Evolutionary conservation across 1,140 invertebrate species (phyloP), one percentile per base, ranked within the genome.

Genomic region (Musca domestica): DNA sequence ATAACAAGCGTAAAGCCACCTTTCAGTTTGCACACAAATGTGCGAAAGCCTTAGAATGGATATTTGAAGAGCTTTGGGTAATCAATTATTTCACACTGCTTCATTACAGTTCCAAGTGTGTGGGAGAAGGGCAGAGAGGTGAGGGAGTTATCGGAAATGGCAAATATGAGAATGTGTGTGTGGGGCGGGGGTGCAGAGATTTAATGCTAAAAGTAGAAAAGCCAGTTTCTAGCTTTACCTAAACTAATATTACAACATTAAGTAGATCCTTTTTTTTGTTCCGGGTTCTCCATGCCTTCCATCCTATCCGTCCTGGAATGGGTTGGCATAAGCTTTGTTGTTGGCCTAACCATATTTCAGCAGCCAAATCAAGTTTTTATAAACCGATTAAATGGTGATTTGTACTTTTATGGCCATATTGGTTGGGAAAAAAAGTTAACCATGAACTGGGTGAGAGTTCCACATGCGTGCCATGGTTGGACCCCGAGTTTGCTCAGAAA

Each of bases 371-470:
- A 61, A 34, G 17, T 61, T 61, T 61, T 61, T 25, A 17, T 61
- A 61, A 61, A 61, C 30, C 56, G 56, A 61, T 61, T 61, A 61
- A 61, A 61, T 61, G 56, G 56, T 61, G 56, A 61, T 61, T 61
- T 61, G 56, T 61, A 9, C 56, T 3, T 61, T 61, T 34, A 61
- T 61, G 56, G 27, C 27, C n/a, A 41, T 12, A 41, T 41, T 41
- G 30, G 56, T n/a, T 41, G 12, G 30, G 19, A 34, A 20, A 17
- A 27, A 27, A 61, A 61, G 15, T 61, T 61, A 30, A 58, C 56
- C n/a, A 34, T n/a, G n/a, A n/a, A n/a, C n/a, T n/a, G n/a, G n/a
- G n/a, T n/a, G n/a, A 9, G 12, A 41, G 34, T 12, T 41, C 12
- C 34, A 41, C 12, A 41, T 41, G 34, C 34, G 10, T 41, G 34